Conservation (phyloP, 1,140 invertebrate genomes). For the Bombus soroeensis region DNA sequence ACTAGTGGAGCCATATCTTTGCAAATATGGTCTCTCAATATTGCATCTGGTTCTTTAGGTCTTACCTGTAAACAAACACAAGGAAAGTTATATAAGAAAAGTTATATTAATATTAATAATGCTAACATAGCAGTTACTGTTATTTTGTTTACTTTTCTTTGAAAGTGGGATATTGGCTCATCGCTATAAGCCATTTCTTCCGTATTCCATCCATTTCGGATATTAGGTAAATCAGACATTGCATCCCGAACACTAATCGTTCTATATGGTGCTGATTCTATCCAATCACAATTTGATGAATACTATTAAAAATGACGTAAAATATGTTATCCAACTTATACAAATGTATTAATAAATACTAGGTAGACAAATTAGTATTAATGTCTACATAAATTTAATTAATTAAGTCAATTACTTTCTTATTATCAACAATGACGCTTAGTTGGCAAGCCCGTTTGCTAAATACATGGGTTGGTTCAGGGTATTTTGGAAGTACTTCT, state of each 20-base stretch:
- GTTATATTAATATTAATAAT: neutral
- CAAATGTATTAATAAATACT: no score
- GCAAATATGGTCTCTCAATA: slow-evolving; percentile 91
- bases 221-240: slow-evolving; percentile 91
- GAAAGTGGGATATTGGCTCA: slow-evolving; percentile 90
- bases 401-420: slow-evolving; percentile 76
- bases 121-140: neutral
- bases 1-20: slow-evolving; percentile 93
- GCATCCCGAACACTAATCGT: slow-evolving; percentile 92
- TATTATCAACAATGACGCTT: slow-evolving; percentile 89
- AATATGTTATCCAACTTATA: neutral
- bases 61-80: slow-evolving; percentile 82
- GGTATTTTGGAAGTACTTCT: slow-evolving; percentile 89
- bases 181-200: slow-evolving; percentile 89
- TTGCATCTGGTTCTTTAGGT: slow-evolving; percentile 84
- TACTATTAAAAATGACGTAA: slow-evolving; percentile 69
- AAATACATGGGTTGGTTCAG: slow-evolving; percentile 92
- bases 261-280: slow-evolving; percentile 87
- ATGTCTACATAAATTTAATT: neutral
- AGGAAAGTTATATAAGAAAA: neutral
- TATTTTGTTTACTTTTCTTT: slow-evolving; percentile 84
- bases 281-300: slow-evolving; percentile 82
- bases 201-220: slow-evolving; percentile 88
- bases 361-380: neutral
- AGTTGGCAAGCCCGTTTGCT: slow-evolving; percentile 88